phyloP scores from a whole-genome alignment of 2,797 vertebrate genomes.

The Melanotaenia nigrans region DNA sequence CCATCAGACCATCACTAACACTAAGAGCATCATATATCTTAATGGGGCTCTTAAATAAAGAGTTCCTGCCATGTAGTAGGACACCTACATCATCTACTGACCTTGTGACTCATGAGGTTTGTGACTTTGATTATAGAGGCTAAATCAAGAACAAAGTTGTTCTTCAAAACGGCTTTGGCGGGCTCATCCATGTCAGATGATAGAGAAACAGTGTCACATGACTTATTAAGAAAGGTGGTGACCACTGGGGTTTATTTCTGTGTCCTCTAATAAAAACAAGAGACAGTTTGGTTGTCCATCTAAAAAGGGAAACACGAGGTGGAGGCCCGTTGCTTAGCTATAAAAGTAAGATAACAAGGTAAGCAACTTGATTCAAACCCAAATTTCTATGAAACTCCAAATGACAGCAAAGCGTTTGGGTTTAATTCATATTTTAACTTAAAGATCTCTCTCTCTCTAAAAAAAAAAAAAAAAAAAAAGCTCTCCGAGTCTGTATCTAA shows the following conservation, averaged over 20 bases:
- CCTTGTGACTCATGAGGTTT: constrained; percentile 64
- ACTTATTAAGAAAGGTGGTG: constrained; percentile 43
- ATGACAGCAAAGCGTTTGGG: neutral
- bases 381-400: neutral
- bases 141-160: constrained; percentile 64
- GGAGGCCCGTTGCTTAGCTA: neutral
- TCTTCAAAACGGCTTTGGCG: constrained; percentile 65
- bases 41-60: constrained; percentile 8
- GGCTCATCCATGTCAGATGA: constrained; percentile 72
- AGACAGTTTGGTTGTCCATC: neutral
- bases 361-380: neutral
- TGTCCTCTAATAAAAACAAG: constrained; percentile 31
- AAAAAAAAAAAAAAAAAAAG: neutral
- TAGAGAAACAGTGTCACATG: constrained; percentile 51
- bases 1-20: neutral
- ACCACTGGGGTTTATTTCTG: constrained; percentile 33
- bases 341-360: constrained; percentile 23
- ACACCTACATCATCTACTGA: constrained; percentile 51
- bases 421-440: too few species aligned
- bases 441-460: too few species aligned
- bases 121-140: constrained; percentile 64
- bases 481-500: constrained; percentile 43
- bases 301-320: neutral
- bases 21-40: neutral
- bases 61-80: constrained; percentile 6